phyloP scores from a whole-genome alignment of 2,888 invertebrate genomes.

The Conchocele bisecta region DNA sequence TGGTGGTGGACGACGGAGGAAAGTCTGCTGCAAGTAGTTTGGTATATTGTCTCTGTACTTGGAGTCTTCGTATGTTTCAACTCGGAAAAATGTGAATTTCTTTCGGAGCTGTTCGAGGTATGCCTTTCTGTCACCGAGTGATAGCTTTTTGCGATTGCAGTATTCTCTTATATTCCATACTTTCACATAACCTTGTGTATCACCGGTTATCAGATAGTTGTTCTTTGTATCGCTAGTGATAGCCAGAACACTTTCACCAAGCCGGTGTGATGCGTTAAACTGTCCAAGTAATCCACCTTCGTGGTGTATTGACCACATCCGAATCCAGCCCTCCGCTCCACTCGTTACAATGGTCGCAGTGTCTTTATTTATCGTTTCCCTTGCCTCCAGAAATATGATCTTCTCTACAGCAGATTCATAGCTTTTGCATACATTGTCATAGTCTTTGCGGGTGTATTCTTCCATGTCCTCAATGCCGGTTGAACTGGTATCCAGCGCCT shows the following conservation, averaged over 20 bases:
- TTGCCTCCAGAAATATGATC: conserved; percentile 87
- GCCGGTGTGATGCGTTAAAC: conserved; percentile 88
- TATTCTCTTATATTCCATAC: conserved; percentile 90
- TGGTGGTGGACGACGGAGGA: conserved; percentile 66
- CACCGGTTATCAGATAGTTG: conserved; percentile 86
- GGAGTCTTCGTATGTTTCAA: conserved; percentile 49
- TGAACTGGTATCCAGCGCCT: conserved; percentile 42
- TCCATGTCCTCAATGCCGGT: conserved; percentile 2
- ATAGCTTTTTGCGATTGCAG: conserved; percentile 83
- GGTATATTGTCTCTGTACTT: conserved; percentile 31
- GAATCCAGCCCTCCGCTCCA: conserved; percentile 89
- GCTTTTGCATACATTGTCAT: conserved; percentile 63
- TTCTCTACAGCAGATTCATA: conserved; percentile 74
- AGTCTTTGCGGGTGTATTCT: conserved; percentile 52
- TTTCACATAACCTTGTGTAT: conserved; percentile 90
- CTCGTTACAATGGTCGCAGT: conserved; percentile 88
- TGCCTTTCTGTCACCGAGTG: conserved; percentile 31
- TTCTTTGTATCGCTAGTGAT: conserved; percentile 89
- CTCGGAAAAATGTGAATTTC: conserved; percentile 66
- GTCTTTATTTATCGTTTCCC: conserved; percentile 84
- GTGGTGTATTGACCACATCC: conserved; percentile 92
- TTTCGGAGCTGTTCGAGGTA: conserved; percentile 53
- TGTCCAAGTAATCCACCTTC: conserved; percentile 88
- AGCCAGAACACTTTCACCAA: conserved; percentile 85
- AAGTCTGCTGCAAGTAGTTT: conserved; percentile 36